phyloP scores from a whole-genome alignment of 2,888 invertebrate species.

The Polydrusus cervinus region DNA sequence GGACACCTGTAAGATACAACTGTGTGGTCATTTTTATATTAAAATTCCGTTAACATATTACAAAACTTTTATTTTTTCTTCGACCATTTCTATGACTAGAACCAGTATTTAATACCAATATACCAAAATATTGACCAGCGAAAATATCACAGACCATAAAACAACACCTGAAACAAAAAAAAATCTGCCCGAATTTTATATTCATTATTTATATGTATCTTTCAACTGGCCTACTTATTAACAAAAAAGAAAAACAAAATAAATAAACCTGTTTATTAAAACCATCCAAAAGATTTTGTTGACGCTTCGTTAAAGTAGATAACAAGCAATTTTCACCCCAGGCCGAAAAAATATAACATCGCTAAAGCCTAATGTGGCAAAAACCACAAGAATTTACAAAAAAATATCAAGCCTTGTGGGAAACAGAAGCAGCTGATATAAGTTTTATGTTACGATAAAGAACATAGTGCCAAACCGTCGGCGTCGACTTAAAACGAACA shows the following conservation, averaged over 20 bases:
- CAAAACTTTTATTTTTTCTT: no score
- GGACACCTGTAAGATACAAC: no score
- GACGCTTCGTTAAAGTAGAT: conserved; percentile 39
- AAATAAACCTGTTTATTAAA: conserved; percentile 9
- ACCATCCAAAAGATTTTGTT: conserved; percentile 10
- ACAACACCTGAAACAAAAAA: no score
- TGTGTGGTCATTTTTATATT: no score
- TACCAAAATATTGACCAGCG: no score
- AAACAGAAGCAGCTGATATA: conserved; percentile 53
- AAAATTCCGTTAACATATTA: no score
- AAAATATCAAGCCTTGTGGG: conserved; percentile 31
- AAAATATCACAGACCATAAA: no score
- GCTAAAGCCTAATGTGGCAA: conserved; percentile 47
- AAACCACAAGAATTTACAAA: conserved; percentile 30
- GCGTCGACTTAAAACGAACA: conserved; percentile 50
- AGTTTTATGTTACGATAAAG: conserved; percentile 54
- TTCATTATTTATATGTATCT: no score
- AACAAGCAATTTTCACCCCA: conserved; percentile 48
- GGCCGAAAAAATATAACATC: conserved; percentile 42
- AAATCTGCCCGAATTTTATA: no score
- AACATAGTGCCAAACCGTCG: conserved; percentile 45
- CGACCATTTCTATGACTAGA: no score
- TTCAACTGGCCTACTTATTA: not conserved
- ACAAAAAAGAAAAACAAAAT: not conserved
- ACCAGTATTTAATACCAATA: no score